These are phyloP conservation scores for Balearica regulorum DNA, from an alignment of 2,797 vertebrate species.

Conservation along the genomic window DNA sequence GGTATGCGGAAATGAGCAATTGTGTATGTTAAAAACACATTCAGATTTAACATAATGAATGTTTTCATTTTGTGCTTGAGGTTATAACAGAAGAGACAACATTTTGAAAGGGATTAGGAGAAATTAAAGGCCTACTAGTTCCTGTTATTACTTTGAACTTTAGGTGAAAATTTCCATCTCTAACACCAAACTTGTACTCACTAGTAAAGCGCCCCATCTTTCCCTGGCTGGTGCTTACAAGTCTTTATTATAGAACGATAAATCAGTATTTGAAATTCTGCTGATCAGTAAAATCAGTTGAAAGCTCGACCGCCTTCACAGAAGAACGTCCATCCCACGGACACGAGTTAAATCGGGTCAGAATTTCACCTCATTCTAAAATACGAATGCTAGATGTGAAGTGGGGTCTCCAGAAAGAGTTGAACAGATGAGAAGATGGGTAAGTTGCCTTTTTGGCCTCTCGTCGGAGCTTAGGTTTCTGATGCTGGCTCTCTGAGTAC, in stretches of 20 bases:
- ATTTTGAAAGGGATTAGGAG: background rate
- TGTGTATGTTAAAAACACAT: background rate
- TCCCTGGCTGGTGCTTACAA: background rate
- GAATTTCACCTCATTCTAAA: background rate
- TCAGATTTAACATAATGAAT: background rate
- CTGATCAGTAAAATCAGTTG: background rate
- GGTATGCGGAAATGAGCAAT: background rate
- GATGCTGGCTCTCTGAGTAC: background rate
- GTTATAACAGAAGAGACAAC: background rate
- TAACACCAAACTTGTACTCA: background rate
- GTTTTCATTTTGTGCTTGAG: background rate
- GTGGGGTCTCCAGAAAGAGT: background rate
- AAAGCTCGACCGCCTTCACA: background rate
- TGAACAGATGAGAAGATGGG: background rate
- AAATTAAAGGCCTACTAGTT: background rate
- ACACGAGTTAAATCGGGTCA: background rate
- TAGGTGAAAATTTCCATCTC: background rate
- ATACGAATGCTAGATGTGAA: background rate
- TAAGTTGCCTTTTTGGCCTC: background rate
- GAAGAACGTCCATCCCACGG: rapidly evolving
- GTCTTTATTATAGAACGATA: background rate
- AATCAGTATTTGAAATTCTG: background rate
- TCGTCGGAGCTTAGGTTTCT: background rate
- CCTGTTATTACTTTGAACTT: background rate
- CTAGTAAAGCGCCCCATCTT: background rate